Conservation (phyloP, 1,140 invertebrate genomes). For the Drosophila asahinai region DNA sequence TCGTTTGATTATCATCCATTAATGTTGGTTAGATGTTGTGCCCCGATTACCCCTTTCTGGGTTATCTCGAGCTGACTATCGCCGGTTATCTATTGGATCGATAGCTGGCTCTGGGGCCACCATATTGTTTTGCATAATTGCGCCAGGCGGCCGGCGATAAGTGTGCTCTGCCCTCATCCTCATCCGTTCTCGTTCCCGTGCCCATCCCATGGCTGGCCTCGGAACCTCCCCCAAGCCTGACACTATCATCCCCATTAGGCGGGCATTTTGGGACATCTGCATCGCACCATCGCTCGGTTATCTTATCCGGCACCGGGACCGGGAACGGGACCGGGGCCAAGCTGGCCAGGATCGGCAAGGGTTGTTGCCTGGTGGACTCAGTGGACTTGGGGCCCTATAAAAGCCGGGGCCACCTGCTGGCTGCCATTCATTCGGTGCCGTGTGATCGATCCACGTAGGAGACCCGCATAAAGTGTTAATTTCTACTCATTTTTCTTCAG, state of each 20-base stretch:
- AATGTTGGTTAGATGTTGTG: conserved; percentile 13
- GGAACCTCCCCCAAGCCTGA: conserved; percentile 17
- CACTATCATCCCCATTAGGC: conserved; percentile 68
- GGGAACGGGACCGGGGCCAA: neutral
- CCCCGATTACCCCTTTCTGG: conserved; percentile 13
- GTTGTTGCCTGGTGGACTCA: conserved; percentile 23
- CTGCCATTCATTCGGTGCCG: conserved; percentile 65
- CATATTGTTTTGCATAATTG: conserved; percentile 81
- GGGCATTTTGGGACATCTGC: conserved; percentile 57
- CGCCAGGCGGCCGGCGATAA: conserved; percentile 53
- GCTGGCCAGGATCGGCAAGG: conserved; percentile 63
- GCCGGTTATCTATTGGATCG: conserved; percentile 61
- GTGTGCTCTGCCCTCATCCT: conserved; percentile 30
- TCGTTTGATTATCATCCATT: neutral
- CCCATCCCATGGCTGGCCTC: conserved; percentile 3
- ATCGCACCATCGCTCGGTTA: conserved; percentile 56
- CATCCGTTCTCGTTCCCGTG: neutral
- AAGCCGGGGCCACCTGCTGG: conserved; percentile 69
- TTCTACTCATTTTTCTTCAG: conserved; percentile 23
- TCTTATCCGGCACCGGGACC: conserved; percentile 56
- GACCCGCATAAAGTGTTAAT: conserved; percentile 76
- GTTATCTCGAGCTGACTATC: conserved; percentile 22
- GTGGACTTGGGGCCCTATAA: conserved; percentile 51
- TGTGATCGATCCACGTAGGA: conserved; percentile 54
- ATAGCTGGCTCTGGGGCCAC: conserved; percentile 57